These are phyloP conservation scores for Coenonympha arcania DNA, from an alignment of 2,888 invertebrate genomes.

Conservation along the genomic window DNA sequence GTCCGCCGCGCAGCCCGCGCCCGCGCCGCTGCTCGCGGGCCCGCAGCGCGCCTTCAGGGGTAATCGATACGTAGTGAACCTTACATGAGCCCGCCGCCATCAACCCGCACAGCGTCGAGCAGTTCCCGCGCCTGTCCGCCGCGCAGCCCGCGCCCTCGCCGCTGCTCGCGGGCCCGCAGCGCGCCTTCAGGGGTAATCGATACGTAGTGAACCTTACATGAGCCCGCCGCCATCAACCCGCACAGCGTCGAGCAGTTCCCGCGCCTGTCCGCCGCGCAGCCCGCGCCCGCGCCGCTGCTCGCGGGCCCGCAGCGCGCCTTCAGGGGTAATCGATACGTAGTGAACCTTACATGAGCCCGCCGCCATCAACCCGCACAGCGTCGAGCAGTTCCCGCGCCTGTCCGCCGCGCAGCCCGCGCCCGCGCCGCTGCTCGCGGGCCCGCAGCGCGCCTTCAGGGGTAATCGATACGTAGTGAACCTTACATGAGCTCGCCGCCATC, in stretches of 20 bases:
- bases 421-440: conserved; percentile 52
- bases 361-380: conserved; percentile 67
- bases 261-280: conserved; percentile 52
- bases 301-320: conserved; percentile 70
- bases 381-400: conserved; percentile 68
- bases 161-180: conserved; percentile 63
- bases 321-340: too few relatives aligned
- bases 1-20: conserved; percentile 44
- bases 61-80: too few relatives aligned
- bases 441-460: conserved; percentile 61
- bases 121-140: conserved; percentile 67
- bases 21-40: conserved; percentile 43
- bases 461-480: too few relatives aligned
- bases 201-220: too few relatives aligned
- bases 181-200: too few relatives aligned
- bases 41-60: conserved; percentile 69
- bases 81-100: conserved; percentile 47
- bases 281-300: conserved; percentile 30
- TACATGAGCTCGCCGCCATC: too few relatives aligned
- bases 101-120: conserved; percentile 67
- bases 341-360: too few relatives aligned
- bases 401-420: conserved; percentile 44
- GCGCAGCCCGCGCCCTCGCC: conserved; percentile 37
- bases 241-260: conserved; percentile 70
- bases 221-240: conserved; percentile 58